Percentiles rank a stretch among this genome's conserved stretches.
Evolutionary conservation across 1,140 invertebrate genomes (phyloP).

Genomic region (Zelostemma sp.): DNA sequence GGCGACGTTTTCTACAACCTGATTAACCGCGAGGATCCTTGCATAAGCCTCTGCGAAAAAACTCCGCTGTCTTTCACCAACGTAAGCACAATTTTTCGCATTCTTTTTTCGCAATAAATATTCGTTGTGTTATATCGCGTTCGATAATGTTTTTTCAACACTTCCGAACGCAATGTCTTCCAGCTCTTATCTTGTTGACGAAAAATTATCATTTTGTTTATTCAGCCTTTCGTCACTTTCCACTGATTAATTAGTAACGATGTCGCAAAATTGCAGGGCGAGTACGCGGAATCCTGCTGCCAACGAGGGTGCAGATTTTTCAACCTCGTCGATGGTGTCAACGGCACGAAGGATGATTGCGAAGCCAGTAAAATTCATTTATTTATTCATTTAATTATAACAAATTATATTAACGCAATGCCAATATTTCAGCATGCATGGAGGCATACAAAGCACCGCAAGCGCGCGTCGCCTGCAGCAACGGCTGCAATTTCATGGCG

Average conservation of each 20-base stretch:
- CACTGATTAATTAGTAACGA: too few relatives aligned
- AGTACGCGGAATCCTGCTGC: constrained; percentile 61
- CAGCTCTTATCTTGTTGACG: too few relatives aligned
- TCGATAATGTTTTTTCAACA: constrained; percentile 5
- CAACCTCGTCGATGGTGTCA: constrained; percentile 61
- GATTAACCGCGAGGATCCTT: constrained; percentile 55
- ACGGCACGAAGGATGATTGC: constrained; percentile 60
- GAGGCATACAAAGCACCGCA: constrained; percentile 61
- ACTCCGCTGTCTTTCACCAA: constrained; percentile 38
- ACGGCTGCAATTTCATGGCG: constrained; percentile 64
- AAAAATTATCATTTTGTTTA: too few relatives aligned
- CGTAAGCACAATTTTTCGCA: constrained; percentile 30
- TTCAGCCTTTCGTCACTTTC: too few relatives aligned
- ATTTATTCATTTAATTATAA: not conserved
- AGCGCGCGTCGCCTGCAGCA: constrained; percentile 58
- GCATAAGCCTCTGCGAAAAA: constrained; percentile 58
- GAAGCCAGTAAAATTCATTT: constrained; percentile 54
- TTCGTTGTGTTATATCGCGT: not conserved
- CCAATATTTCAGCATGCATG: constrained; percentile 58
- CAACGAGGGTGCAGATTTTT: constrained; percentile 66
- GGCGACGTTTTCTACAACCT: constrained; percentile 52
- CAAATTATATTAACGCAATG: not conserved
- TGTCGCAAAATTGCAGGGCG: constrained; percentile 17
- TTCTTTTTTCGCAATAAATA: too few relatives aligned
- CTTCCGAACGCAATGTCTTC: not conserved